These are phyloP conservation scores for Harpegnathos saltator DNA, from an alignment of 1,140 invertebrate species.

Conservation along the genomic window DNA sequence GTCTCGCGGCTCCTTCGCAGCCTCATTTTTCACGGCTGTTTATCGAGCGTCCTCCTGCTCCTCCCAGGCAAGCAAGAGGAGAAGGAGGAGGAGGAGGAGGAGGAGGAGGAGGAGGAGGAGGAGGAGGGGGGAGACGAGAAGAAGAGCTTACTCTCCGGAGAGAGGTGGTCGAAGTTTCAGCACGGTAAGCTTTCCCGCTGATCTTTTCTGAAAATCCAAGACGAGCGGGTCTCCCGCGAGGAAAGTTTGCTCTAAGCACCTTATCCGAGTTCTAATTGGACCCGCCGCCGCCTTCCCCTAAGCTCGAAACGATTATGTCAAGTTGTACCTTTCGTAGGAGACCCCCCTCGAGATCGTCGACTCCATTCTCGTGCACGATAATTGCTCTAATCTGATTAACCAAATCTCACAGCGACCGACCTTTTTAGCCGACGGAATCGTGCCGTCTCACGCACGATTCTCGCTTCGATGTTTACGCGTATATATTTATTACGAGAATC, in stretches of 20 bases:
- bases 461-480: neutral
- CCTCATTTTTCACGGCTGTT: conserved; percentile 49
- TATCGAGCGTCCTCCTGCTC: conserved; percentile 10
- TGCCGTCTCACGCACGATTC: conserved; percentile 40
- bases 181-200: conserved; percentile 22
- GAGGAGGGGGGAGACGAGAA: too few relatives aligned
- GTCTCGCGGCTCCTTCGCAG: conserved; percentile 17
- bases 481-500: neutral
- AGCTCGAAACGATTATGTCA: conserved; percentile 52
- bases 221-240: conserved; percentile 22
- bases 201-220: conserved; percentile 55
- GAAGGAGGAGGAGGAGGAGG: too few relatives aligned
- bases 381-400: conserved; percentile 70
- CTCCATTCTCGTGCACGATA: conserved; percentile 44
- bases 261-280: conserved; percentile 76
- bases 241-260: conserved; percentile 62
- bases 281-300: conserved; percentile 3
- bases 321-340: conserved; percentile 38
- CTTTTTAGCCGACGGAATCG: conserved; percentile 5
- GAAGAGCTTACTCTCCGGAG: too few relatives aligned
- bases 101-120: too few relatives aligned
- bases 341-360: conserved; percentile 14
- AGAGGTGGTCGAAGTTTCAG: conserved; percentile 22
- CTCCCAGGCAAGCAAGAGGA: neutral
- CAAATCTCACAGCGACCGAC: conserved; percentile 37